Base-by-base conservation (phyloP, 2,797 vertebrate species). In the Sus cebifrons region DNA sequence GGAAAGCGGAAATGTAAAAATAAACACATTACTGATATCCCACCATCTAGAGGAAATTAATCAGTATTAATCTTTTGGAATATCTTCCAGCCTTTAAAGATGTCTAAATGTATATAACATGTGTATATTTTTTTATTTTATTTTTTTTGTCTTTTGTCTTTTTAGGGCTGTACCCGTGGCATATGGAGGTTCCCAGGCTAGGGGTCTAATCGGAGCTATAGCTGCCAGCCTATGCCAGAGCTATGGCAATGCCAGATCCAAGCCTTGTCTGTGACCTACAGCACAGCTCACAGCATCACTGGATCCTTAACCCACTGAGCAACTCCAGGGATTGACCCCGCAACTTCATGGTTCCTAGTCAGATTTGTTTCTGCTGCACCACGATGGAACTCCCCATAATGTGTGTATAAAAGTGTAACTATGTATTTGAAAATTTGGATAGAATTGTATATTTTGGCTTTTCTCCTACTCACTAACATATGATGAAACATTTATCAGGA, bases 1-100 rank as follows among this genome's bases (percentile, higher is more conserved):
- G 68, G 64, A 96, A 89, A 96, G 58, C 65, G 95, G 64, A 95
- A 82, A 81, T 84, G 56, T 95, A 49, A 85, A 96, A 92, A 70
- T 71, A 86, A 65, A 94, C 93, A 74, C 7, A 90, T 86, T 64
- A 65, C 32, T 49, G 12, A 65, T 40, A n/a, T 52, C 40, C 14
- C 21, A 77, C 21, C 5, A 56, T 65, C 49, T 84, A 93, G 29
- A 71, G 67, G 36, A 64, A 75, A 81, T 40, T 92, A 89, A 40
- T 86, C 73, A 29, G 36, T 40, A 25, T 75, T 92, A 79, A 73
- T 91, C 74, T 86, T 91, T 95, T 79, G 75, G 58, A 91, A 77
- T 94, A 56, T 79, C 54, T 81, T 82, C 6, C 1, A 65, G 70
- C 54, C 25, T 95, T 96, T 89, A 86, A 75, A 83, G 83, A 75